Base-by-base conservation (phyloP, 2,797 vertebrate species). In the Centroberyx gerrardi region DNA sequence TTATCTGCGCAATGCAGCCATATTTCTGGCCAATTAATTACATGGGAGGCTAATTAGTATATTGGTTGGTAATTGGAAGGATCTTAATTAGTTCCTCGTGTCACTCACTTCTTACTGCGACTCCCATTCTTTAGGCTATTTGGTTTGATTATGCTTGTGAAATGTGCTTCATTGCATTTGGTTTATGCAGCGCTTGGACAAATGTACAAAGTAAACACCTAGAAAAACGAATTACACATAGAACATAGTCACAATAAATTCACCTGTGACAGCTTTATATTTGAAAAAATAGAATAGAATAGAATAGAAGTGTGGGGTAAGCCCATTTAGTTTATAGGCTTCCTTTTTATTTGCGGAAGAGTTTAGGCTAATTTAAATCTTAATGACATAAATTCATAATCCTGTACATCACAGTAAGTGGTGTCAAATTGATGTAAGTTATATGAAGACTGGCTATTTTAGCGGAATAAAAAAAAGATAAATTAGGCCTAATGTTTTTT, bases 41-140 rank as follows among this genome's bases (percentile, higher is more conserved):
- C 53, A 75, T 53, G 3, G 17, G 56, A 52, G 68, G 51, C 8
- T 82, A 73, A 87, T 88, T 82, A 86, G 68, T 69, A 65, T 80
- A 90, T 74, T 77, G 73, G 40, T 42, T 69, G 15, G 33, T 76
- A 75, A 88, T 56, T 77, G 60, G 84, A 74, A 68, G 56, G n/a
- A 65, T 60, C 68, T 67, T 82, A 76, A 87, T 88, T 71, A 83
- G 60, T 64, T 73, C 51, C 10, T 42, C 10, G 8, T 42, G 10
- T 75, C 71, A 54, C 72, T 83, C 74, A 82, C 56, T 73, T 74
- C 7, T 42, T 13, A 42, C 13, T 42, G 40, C 10, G 22, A 65
- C 27, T 72, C 62, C 12, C 1, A 2, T 77, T n/a, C 51, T 53
- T 42, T 40, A 36, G 64, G 56, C 38, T 42, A 52, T 40, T 6